These are phyloP conservation scores for Archilochus colubris DNA, from an alignment of 2,113 vertebrate genomes.

Conservation along the genomic window DNA sequence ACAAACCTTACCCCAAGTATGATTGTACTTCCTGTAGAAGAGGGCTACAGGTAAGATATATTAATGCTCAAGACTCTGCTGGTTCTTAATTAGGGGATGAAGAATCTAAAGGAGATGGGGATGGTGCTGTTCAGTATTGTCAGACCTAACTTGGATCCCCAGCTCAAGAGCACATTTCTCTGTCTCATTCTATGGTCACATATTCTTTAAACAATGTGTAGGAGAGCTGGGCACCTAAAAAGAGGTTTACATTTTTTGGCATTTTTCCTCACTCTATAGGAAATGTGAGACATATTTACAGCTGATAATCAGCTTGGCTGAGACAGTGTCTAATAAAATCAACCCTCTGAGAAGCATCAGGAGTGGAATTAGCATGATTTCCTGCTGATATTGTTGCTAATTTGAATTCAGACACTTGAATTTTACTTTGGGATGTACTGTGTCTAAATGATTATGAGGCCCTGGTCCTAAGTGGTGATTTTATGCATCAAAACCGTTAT, in stretches of 20 bases:
- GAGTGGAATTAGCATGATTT: neutral
- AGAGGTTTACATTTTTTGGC: neutral
- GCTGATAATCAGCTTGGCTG: neutral
- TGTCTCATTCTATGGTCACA: neutral
- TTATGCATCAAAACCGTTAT: neutral
- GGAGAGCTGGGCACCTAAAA: neutral
- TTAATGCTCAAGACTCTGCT: neutral
- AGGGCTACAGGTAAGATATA: slow-evolving; percentile 89
- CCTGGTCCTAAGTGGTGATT: neutral
- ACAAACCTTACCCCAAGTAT: slow-evolving; percentile 83
- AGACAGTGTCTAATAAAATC: neutral
- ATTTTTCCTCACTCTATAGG: neutral
- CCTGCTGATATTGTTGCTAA: neutral
- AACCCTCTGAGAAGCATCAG: neutral
- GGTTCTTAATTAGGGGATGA: neutral
- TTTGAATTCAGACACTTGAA: neutral
- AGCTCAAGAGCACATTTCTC: neutral
- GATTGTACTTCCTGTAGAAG: slow-evolving; percentile 86
- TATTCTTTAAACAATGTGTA: neutral
- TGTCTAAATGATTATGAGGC: neutral
- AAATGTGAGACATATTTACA: neutral
- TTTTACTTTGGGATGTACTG: neutral
- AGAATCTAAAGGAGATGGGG: neutral
- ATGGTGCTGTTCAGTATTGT: neutral
- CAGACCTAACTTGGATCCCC: neutral